Evolutionary conservation across 2,113 vertebrate genomes (phyloP), one percentile per base, ranked within the genome.

Genomic region (Crotalus tigris): DNA sequence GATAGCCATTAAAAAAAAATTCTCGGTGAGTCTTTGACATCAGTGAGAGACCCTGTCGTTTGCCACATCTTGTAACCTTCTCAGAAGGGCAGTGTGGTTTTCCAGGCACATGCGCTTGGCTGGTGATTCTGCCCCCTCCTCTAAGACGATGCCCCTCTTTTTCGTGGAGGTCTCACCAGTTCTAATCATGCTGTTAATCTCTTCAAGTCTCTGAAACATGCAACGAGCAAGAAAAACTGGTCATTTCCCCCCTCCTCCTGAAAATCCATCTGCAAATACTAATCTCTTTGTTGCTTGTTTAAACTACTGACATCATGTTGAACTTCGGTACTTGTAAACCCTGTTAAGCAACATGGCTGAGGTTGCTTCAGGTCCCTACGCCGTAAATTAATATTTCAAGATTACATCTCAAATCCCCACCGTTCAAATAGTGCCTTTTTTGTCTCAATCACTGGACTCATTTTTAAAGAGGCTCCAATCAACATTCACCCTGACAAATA

Each of bases 111-210:
- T 97, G 0, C 99, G 97, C 96, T 99, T 99, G 24, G 99, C 98
- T 5, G 98, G 98, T 1, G 98, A 98, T 24, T 98, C 98, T 49
- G 92, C 97, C 61, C 97, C 98, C 1, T 99, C 98, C 53, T 99
- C 99, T 81, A 99, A 75, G 33, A 98, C 95, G 92, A 99, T 98
- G 92, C 98, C 97, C 92, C 99, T 98, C 97, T 99, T 99, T 98
- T 99, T 99, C 1, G 98, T 98, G 1, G 99, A 99, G 0, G 98
- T 99, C 95, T 99, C 99, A 85, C 99, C 99, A 3, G 98, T 99
- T 94, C 98, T 97, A 91, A 99, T 98, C 99, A 99, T 99, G 92
- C 98, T 98, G 98, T 99, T 99, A 90, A 99, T 99, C 95, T 99
- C 99, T 93, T 97, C 98, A 93, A 99, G 97, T 91, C 98, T 98